A percentile compares a stretch with the other conserved stretches of the same genome.
phyloP scores from a whole-genome alignment of 2,113 vertebrate genomes.

The Colaptes auratus region DNA sequence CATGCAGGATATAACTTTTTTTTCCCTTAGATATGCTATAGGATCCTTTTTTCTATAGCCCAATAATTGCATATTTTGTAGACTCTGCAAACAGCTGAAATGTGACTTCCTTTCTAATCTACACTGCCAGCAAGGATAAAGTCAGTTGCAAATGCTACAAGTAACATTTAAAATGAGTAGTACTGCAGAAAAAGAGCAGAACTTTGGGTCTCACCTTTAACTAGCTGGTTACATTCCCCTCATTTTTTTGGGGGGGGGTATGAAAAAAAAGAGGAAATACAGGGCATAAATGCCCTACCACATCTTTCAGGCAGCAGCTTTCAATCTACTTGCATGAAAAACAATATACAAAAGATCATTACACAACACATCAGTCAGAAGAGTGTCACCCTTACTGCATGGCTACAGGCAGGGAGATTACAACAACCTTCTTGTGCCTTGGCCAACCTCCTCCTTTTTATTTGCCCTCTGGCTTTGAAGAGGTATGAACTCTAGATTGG shows the following conservation, averaged over 20 bases:
- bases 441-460: not conserved
- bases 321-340: not conserved
- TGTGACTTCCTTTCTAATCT: not conserved
- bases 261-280: not conserved
- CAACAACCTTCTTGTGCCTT: not conserved
- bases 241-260: not conserved
- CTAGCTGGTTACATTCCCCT: not conserved
- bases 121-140: not conserved
- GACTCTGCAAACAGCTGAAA: not conserved
- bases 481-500: not conserved
- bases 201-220: not conserved
- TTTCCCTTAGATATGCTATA: not conserved
- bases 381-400: not conserved
- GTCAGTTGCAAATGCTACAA: not conserved
- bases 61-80: not conserved
- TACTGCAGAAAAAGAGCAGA: not conserved
- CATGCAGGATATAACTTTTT: not conserved
- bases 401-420: not conserved
- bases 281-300: not conserved
- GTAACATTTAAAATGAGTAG: not conserved
- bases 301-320: not conserved
- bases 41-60: not conserved
- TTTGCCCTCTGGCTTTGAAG: not conserved
- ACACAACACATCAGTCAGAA: not conserved
- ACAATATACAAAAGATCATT: not conserved